Conservation (phyloP, 2,888 invertebrate species). For the Zygothrica quintamaculata region DNA sequence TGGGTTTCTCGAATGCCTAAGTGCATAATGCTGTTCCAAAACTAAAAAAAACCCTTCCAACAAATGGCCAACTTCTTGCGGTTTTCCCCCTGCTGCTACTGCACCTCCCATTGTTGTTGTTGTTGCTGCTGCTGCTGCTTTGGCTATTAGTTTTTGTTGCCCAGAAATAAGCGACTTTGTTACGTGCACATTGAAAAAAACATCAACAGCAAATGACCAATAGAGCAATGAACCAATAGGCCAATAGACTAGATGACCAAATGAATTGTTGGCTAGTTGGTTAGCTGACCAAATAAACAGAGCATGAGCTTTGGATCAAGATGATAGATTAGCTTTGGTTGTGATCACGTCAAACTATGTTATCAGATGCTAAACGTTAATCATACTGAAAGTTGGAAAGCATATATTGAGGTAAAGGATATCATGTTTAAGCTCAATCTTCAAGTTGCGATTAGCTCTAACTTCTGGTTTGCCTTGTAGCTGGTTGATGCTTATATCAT, state of each 20-base stretch:
- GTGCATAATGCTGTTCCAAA: slow-evolving; percentile 72
- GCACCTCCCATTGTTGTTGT: slow-evolving; percentile 12
- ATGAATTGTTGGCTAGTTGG: too few relatives aligned
- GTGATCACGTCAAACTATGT: not conserved
- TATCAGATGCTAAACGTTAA: too few relatives aligned
- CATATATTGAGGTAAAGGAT: too few relatives aligned
- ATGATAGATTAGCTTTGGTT: not conserved
- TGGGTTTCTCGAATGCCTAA: slow-evolving; percentile 42
- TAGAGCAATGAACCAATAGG: not conserved
- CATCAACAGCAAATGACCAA: slow-evolving; percentile 28
- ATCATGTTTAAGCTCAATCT: too few relatives aligned
- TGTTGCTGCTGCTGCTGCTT: slow-evolving; percentile 9
- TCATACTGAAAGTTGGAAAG: too few relatives aligned
- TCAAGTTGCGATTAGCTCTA: too few relatives aligned
- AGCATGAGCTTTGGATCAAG: slow-evolving; percentile 11
- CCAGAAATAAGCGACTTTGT: slow-evolving; percentile 61
- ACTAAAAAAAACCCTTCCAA: slow-evolving; percentile 57
- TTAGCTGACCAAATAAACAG: slow-evolving; percentile 17
- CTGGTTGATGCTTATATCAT: too few relatives aligned
- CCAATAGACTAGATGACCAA: slow-evolving; percentile 10
- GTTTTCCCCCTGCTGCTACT: slow-evolving; percentile 43
- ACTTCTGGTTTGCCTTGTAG: too few relatives aligned
- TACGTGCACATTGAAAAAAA: slow-evolving; percentile 61
- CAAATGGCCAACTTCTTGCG: slow-evolving; percentile 75
- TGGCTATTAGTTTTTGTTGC: slow-evolving; percentile 36